These are phyloP conservation scores for Arnoldichthys spilopterus DNA, from an alignment of 2,797 vertebrate genomes.

Conservation along the genomic window DNA sequence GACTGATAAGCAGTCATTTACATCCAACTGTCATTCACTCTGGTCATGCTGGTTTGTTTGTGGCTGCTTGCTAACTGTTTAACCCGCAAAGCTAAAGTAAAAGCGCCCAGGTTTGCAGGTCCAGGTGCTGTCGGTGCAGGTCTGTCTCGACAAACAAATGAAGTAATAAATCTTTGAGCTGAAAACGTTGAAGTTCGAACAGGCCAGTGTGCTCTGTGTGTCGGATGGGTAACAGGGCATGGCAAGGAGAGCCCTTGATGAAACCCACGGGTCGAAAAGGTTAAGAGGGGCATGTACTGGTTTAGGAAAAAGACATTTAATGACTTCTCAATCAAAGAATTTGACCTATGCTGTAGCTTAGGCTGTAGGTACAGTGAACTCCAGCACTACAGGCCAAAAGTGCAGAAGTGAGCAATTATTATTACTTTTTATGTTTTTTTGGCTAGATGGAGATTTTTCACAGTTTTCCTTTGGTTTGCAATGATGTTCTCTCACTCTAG, in stretches of 20 bases:
- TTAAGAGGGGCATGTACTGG: conserved; percentile 27
- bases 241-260: conserved; percentile 64
- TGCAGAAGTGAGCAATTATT: no score
- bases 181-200: conserved; percentile 47
- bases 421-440: no score
- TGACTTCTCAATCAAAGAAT: conserved; percentile 8
- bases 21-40: neutral
- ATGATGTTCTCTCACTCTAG: no score
- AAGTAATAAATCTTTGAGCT: conserved; percentile 52
- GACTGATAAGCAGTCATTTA: neutral
- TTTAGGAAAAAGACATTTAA: conserved; percentile 13
- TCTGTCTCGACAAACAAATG: conserved; percentile 52
- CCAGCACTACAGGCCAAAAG: no score
- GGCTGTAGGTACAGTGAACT: no score
- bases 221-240: conserved; percentile 67
- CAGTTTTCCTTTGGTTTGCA: no score
- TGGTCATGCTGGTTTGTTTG: conserved; percentile 12
- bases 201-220: conserved; percentile 69
- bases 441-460: no score
- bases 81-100: conserved; percentile 43
- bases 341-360: no score
- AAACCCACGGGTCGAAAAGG: conserved; percentile 60
- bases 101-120: conserved; percentile 39
- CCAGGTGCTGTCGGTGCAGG: conserved; percentile 14
- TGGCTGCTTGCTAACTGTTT: conserved; percentile 31